A percentile compares a stretch with the other conserved stretches of the same genome.
Evolutionary conservation across 2,797 vertebrate genomes (phyloP).

Genomic region (Onychomys torridus): DNA sequence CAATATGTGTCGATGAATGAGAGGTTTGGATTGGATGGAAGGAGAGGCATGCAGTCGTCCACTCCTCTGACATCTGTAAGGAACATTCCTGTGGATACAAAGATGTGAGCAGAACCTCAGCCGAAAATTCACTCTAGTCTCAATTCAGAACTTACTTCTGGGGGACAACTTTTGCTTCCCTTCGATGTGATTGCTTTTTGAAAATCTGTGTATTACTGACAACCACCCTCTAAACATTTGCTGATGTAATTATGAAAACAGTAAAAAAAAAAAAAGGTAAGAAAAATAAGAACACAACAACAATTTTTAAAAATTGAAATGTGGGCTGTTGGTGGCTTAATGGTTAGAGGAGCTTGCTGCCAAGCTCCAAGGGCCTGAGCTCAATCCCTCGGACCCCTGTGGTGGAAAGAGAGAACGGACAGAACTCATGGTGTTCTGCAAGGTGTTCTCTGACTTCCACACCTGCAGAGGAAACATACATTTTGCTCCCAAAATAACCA

Average conservation of each 20-base stretch:
- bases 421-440: not conserved
- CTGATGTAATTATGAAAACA: constrained; percentile 2
- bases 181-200: not conserved
- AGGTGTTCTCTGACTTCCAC: not conserved
- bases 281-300: not conserved
- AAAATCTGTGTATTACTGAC: not conserved
- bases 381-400: not conserved
- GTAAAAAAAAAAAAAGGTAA: not conserved
- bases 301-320: not conserved
- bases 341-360: not conserved
- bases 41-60: not conserved
- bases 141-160: not conserved
- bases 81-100: not conserved
- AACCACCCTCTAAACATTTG: not conserved
- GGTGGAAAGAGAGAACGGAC: not conserved
- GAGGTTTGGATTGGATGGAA: not conserved
- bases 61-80: not conserved
- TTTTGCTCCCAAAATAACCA: not conserved
- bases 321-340: not conserved
- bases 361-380: too few relatives aligned
- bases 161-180: not conserved
- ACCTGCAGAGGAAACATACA: not conserved
- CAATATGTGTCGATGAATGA: fast-evolving
- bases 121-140: not conserved
- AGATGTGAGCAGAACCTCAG: not conserved